A percentile compares a stretch with the other conserved stretches of the same genome.
Conservation (phyloP, 2,113 vertebrate genomes). For the Ariopsis seemanni region DNA sequence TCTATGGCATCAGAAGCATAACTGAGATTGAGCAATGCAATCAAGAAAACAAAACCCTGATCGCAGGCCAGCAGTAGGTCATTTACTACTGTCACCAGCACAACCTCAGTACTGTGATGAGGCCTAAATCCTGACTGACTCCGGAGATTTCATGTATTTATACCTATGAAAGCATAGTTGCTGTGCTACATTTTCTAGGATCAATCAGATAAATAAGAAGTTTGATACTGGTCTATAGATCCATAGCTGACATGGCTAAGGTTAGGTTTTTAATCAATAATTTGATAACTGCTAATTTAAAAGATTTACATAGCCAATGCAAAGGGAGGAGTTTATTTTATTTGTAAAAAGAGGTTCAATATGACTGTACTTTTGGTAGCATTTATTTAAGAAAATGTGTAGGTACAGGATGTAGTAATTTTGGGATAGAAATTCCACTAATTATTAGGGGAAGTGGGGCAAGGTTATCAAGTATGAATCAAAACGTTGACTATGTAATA, state of each 20-base stretch:
- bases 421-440: neutral
- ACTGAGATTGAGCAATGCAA: neutral
- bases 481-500: neutral
- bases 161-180: neutral
- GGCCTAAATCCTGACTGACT: neutral
- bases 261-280: neutral
- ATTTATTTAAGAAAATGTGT: neutral
- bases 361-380: neutral
- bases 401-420: neutral
- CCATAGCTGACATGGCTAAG: neutral
- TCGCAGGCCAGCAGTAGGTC: neutral
- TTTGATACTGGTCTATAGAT: neutral
- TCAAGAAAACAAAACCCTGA: neutral
- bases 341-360: neutral
- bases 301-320: neutral
- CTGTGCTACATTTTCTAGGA: neutral
- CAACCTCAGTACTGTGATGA: neutral
- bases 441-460: neutral
- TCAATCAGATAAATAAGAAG: neutral
- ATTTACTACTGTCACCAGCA: neutral
- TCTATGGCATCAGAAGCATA: neutral
- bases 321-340: neutral
- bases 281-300: neutral
- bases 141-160: neutral
- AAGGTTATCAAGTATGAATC: neutral